These are phyloP conservation scores for Habroteleia sp. DNA, from an alignment of 2,888 invertebrate genomes.

Conservation along the genomic window DNA sequence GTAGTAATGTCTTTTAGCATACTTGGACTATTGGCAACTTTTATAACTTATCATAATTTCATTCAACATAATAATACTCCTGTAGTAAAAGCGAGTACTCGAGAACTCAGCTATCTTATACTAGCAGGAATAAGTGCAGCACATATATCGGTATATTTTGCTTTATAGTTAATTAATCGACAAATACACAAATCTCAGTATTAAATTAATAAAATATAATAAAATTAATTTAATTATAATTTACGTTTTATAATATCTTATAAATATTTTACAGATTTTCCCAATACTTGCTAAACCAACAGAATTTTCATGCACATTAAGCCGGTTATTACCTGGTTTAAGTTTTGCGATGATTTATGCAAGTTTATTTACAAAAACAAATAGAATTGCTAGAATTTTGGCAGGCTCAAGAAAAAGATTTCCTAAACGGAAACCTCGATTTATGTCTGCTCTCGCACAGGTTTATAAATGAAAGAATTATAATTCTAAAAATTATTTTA, in stretches of 20 bases:
- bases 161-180: slow-evolving; percentile 6
- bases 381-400: slow-evolving; percentile 88
- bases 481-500: too few species aligned
- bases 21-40: slow-evolving; percentile 85
- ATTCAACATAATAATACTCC: slow-evolving; percentile 87
- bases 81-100: slow-evolving; percentile 87
- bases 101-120: slow-evolving; percentile 87
- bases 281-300: slow-evolving; percentile 85
- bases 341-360: slow-evolving; percentile 89
- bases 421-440: slow-evolving; percentile 85
- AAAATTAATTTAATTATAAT: too few species aligned
- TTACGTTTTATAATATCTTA: background rate
- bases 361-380: slow-evolving; percentile 88
- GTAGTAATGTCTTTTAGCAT: slow-evolving; percentile 83
- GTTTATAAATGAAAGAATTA: too few species aligned
- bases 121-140: slow-evolving; percentile 82
- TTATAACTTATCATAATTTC: slow-evolving; percentile 84
- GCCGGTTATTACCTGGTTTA: slow-evolving; percentile 84
- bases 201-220: too few species aligned
- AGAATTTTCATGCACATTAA: slow-evolving; percentile 83
- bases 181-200: too few species aligned
- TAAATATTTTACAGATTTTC: slow-evolving; percentile 79
- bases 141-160: slow-evolving; percentile 70
- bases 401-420: slow-evolving; percentile 88
- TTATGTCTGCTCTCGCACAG: slow-evolving; percentile 84